phyloP scores from a whole-genome alignment of 2,888 invertebrate species.

The Ephialtes manifestator region DNA sequence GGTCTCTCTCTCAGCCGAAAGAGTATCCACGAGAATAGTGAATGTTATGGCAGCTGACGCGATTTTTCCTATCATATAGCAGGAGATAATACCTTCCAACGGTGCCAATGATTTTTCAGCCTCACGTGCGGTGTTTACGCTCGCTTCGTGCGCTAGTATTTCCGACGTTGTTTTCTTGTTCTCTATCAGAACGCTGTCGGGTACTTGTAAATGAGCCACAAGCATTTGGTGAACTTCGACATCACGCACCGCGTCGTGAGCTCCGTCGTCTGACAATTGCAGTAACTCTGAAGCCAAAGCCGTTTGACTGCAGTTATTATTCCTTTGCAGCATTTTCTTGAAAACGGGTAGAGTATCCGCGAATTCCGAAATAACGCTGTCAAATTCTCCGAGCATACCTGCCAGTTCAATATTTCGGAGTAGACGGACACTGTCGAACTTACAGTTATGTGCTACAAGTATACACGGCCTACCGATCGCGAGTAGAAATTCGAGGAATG shows the following conservation, averaged over 20 bases:
- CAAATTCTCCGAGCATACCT: slow-evolving; percentile 12
- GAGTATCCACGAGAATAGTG: slow-evolving; percentile 12
- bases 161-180: slow-evolving; percentile 1
- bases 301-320: slow-evolving; percentile 16
- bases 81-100: slow-evolving; percentile 22
- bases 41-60: slow-evolving; percentile 16
- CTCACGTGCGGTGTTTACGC: not conserved
- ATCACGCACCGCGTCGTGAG: slow-evolving; percentile 21
- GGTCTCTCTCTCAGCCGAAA: slow-evolving; percentile 24
- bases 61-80: slow-evolving; percentile 13
- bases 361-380: slow-evolving; percentile 19
- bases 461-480: slow-evolving; percentile 34
- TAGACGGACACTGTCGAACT: slow-evolving; percentile 42
- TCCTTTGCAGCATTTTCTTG: not conserved
- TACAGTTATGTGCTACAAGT: slow-evolving; percentile 49
- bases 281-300: not conserved
- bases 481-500: slow-evolving; percentile 29
- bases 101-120: slow-evolving; percentile 2
- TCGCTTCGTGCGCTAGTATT: not conserved
- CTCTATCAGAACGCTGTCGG: slow-evolving; percentile 24
- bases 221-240: slow-evolving; percentile 3
- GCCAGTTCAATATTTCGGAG: slow-evolving; percentile 17
- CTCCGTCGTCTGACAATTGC: slow-evolving; percentile 3
- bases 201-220: slow-evolving; percentile 14
- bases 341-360: slow-evolving; percentile 34